Conservation (phyloP, 2,888 invertebrate species). For the Chorisops tibialis region DNA sequence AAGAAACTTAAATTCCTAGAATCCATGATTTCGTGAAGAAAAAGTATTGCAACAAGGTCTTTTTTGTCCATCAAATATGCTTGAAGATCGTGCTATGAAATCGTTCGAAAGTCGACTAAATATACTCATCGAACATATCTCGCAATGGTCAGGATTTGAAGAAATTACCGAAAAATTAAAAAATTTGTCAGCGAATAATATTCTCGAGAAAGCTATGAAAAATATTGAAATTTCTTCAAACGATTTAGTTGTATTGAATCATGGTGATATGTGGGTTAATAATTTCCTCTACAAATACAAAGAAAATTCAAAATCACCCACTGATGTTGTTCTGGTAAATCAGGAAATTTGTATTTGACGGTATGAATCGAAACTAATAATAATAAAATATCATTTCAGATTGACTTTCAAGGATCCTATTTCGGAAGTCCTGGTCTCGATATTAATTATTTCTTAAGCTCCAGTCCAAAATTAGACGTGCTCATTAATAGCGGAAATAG, state of each 20-base stretch:
- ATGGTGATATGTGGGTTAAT: constrained; percentile 57
- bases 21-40: neutral
- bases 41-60: neutral
- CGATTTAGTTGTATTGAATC: constrained; percentile 53
- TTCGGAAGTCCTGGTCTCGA: constrained; percentile 1
- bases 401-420: neutral
- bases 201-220: constrained; percentile 37
- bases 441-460: neutral
- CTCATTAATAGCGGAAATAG: neutral
- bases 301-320: neutral
- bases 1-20: neutral
- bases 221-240: constrained; percentile 42
- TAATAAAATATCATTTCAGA: neutral
- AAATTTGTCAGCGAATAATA: constrained; percentile 36
- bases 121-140: constrained; percentile 47
- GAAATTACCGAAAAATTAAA: constrained; percentile 49
- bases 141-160: constrained; percentile 52
- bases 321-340: constrained; percentile 36
- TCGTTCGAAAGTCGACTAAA: constrained; percentile 43
- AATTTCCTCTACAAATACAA: constrained; percentile 53
- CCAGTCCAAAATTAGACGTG: neutral
- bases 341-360: no score
- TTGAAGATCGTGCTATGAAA: neutral
- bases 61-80: neutral
- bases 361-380: no score